These are phyloP conservation scores for Clarias magur DNA, from an alignment of 2,113 vertebrate species.

Conservation along the genomic window DNA sequence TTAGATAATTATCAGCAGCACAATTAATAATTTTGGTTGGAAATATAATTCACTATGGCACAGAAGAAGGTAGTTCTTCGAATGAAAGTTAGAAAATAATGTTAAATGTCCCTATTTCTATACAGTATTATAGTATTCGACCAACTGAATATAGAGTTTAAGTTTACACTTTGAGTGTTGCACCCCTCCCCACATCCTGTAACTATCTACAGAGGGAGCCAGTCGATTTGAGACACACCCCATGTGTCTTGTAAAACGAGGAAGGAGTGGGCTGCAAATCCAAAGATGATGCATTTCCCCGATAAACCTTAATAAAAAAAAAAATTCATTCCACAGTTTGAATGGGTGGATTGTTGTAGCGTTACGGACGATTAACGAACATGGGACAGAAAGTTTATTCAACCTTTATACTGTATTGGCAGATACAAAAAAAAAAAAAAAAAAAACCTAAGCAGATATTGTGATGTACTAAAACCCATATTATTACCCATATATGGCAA, in stretches of 20 bases:
- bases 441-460: neutral
- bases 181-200: neutral
- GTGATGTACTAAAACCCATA: neutral
- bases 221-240: slow-evolving; percentile 20
- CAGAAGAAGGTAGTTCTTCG: no score
- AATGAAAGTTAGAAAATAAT: no score
- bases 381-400: neutral
- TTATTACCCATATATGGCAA: no score
- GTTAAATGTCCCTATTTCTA: no score
- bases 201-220: neutral
- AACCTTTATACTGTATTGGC: neutral
- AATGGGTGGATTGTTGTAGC: neutral
- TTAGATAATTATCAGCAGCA: no score
- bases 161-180: no score
- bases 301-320: neutral
- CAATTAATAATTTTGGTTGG: no score
- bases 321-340: neutral
- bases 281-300: neutral
- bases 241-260: neutral
- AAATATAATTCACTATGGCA: no score
- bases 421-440: neutral
- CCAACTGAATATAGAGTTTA: no score
- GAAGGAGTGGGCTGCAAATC: neutral
- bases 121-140: no score
- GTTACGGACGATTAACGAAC: neutral